Evolutionary conservation across 2,797 vertebrate genomes (phyloP).

Genomic region (Fringilla coelebs): DNA sequence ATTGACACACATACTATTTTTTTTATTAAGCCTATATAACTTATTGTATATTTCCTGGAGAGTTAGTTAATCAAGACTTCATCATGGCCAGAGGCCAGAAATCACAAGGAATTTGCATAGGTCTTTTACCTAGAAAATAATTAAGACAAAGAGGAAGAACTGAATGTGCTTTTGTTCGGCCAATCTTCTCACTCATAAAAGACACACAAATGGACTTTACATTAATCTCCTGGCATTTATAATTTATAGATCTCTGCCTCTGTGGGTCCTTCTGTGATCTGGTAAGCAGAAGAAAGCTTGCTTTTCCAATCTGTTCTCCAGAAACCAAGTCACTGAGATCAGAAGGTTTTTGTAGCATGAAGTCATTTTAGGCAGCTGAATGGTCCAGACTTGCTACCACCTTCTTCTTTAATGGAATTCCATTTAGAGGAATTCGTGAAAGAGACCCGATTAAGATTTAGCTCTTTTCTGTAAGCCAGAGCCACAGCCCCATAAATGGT

Average conservation of each 20-base stretch:
- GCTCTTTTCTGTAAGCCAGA: background rate
- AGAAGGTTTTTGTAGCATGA: background rate
- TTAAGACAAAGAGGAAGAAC: background rate
- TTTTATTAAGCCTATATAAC: background rate
- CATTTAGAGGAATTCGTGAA: slow-evolving; percentile 6
- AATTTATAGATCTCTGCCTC: background rate
- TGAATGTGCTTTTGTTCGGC: background rate
- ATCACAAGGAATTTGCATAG: background rate
- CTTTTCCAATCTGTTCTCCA: slow-evolving; percentile 1
- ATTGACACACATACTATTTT: background rate
- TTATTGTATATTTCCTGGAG: background rate
- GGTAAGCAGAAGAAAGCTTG: background rate
- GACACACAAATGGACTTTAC: background rate
- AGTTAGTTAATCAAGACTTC: background rate
- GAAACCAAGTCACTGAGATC: background rate
- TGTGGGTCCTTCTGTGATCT: background rate
- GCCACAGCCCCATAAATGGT: background rate
- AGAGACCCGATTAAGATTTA: background rate
- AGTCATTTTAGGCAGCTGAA: background rate
- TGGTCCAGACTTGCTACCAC: background rate
- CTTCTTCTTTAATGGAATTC: background rate
- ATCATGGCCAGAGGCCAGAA: background rate
- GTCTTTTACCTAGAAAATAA: background rate
- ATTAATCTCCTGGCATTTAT: background rate
- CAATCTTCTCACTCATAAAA: background rate